Evolutionary conservation across 2,888 invertebrate genomes (phyloP).

Genomic region (Megaustenia siamemsis): DNA sequence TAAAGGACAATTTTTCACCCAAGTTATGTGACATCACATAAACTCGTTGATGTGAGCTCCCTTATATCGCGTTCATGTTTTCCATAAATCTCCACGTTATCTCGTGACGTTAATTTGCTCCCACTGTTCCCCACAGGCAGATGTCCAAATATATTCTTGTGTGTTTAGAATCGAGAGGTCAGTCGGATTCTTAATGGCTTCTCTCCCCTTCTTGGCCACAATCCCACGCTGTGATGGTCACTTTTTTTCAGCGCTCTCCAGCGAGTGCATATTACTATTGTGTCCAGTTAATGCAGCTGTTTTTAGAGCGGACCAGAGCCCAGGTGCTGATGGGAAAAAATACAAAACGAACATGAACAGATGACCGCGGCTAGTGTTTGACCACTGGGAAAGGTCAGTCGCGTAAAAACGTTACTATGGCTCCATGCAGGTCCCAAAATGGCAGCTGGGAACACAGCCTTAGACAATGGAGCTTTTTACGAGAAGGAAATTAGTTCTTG

Average conservation of each 20-base stretch:
- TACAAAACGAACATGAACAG: slow-evolving; percentile 44
- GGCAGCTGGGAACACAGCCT: slow-evolving; percentile 22
- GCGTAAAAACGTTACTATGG: slow-evolving; percentile 13
- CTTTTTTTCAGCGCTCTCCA: slow-evolving; percentile 9
- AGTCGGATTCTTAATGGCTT: neutral
- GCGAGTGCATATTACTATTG: slow-evolving; percentile 24
- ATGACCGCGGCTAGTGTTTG: slow-evolving; percentile 46
- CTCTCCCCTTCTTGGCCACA: neutral
- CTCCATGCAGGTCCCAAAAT: neutral
- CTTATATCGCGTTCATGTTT: no score
- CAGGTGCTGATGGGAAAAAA: slow-evolving; percentile 38
- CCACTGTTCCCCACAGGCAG: neutral
- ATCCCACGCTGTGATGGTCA: slow-evolving; percentile 18
- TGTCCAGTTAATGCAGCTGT: slow-evolving; percentile 45
- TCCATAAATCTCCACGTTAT: no score
- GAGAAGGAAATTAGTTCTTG: slow-evolving; percentile 36
- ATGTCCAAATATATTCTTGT: slow-evolving; percentile 32
- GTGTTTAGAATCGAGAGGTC: neutral
- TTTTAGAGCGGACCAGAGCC: slow-evolving; percentile 18
- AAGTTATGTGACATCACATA: no score
- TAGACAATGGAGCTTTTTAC: slow-evolving; percentile 1
- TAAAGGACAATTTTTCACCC: no score
- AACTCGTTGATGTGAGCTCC: no score
- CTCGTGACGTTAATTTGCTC: neutral
- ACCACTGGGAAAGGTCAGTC: slow-evolving; percentile 29